These are phyloP conservation scores for Micromys minutus DNA, from an alignment of 2,113 vertebrate genomes.

Conservation along the genomic window DNA sequence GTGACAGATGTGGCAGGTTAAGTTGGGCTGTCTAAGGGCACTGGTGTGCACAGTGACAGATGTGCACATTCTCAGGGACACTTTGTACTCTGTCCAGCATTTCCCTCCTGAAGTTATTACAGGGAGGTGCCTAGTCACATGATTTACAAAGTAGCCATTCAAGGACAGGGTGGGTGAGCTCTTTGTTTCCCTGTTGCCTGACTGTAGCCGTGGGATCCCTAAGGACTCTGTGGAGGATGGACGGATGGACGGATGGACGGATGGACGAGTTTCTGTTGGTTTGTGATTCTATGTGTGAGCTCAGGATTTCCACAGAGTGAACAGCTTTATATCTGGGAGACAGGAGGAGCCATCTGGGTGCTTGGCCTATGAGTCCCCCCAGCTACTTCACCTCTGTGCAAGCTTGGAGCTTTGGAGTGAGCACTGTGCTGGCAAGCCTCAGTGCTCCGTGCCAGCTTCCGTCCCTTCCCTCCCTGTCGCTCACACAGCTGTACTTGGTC, in stretches of 20 bases:
- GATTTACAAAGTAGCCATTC: neutral
- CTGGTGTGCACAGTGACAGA: neutral
- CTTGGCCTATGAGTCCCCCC: neutral
- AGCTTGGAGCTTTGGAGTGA: accelerated
- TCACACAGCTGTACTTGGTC: neutral
- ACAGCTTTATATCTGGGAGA: neutral
- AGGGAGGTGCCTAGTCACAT: accelerated
- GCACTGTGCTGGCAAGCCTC: accelerated
- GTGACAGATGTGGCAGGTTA: neutral
- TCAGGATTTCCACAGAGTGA: neutral
- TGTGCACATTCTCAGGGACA: neutral
- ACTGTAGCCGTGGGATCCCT: accelerated
- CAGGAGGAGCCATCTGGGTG: neutral
- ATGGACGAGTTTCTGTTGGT: neutral
- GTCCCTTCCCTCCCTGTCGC: neutral
- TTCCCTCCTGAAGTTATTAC: neutral
- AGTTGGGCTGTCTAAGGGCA: neutral
- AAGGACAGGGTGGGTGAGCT: neutral
- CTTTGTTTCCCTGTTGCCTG: too few species aligned
- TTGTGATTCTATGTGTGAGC: neutral
- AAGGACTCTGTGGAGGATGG: neutral
- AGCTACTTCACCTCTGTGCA: neutral
- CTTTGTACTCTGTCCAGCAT: neutral
- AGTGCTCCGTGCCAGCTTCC: neutral
- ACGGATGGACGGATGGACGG: too few species aligned